Conservation (phyloP, 2,888 invertebrate species). For the Hydraecia micacea region DNA sequence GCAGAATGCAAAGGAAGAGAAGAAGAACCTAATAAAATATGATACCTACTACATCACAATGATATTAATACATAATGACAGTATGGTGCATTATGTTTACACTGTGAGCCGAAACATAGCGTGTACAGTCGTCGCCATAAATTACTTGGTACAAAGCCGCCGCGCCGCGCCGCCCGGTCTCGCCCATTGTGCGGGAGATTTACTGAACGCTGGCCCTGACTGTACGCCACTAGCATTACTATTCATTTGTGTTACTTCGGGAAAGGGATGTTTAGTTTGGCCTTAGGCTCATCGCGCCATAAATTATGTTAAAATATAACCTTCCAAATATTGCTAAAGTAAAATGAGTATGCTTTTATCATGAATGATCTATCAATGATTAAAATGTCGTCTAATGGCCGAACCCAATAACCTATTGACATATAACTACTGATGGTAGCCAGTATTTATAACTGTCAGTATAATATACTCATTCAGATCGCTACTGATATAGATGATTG, state of each 20-base stretch:
- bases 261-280: constrained; percentile 50
- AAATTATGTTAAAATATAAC: background rate
- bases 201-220: constrained; percentile 68
- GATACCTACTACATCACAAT: background rate
- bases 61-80: constrained; percentile 48
- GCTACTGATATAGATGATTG: too few species aligned
- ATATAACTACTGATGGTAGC: too few species aligned
- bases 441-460: too few species aligned
- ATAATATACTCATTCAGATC: too few species aligned
- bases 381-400: background rate
- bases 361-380: background rate
- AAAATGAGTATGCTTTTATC: background rate
- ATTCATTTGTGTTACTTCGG: constrained; percentile 64
- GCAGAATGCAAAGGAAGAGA: background rate
- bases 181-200: constrained; percentile 67
- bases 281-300: background rate
- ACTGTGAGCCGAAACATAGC: constrained; percentile 51
- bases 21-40: background rate
- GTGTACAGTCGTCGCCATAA: constrained; percentile 65
- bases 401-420: too few species aligned
- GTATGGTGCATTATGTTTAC: constrained; percentile 53
- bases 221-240: constrained; percentile 66
- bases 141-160: constrained; percentile 60
- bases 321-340: background rate
- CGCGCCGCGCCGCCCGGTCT: constrained; percentile 49